These are phyloP conservation scores for Centropristis striata DNA, from an alignment of 2,113 vertebrate genomes.

Conservation along the genomic window DNA sequence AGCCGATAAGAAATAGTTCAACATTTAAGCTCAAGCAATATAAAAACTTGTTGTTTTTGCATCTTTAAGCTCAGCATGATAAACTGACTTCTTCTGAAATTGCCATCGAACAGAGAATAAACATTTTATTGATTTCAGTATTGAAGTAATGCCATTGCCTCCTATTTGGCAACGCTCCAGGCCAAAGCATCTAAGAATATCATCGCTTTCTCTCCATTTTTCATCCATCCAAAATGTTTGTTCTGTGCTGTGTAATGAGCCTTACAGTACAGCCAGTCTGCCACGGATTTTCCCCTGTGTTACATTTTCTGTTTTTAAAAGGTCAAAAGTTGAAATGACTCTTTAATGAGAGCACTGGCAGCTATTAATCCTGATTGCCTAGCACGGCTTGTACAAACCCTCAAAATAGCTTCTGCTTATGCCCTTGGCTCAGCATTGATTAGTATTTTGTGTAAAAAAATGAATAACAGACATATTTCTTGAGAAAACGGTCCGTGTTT, in stretches of 20 bases:
- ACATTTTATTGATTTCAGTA: not conserved
- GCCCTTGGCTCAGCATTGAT: constrained; percentile 26
- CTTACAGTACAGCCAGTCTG: not conserved
- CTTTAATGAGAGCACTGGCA: not conserved
- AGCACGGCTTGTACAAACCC: not conserved
- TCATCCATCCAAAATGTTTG: not conserved
- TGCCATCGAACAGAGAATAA: not conserved
- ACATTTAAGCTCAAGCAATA: not conserved
- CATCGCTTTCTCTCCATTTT: not conserved
- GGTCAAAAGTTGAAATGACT: constrained; percentile 22
- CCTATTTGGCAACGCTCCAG: not conserved
- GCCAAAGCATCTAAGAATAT: not conserved
- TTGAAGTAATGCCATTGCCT: not conserved
- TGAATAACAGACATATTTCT: constrained; percentile 1
- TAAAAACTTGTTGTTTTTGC: not conserved
- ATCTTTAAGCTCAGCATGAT: not conserved
- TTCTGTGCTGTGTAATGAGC: not conserved
- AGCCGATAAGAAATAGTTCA: not conserved
- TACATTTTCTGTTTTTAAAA: constrained; percentile 18
- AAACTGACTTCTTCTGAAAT: not conserved
- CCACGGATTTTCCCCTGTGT: not conserved
- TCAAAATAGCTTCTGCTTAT: not conserved
- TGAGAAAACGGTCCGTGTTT: not conserved
- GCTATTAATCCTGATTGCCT: constrained; percentile 15
- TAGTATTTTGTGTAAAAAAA: not conserved